phyloP scores from a whole-genome alignment of 1,140 invertebrate species.

The Piezodorus guildinii region DNA sequence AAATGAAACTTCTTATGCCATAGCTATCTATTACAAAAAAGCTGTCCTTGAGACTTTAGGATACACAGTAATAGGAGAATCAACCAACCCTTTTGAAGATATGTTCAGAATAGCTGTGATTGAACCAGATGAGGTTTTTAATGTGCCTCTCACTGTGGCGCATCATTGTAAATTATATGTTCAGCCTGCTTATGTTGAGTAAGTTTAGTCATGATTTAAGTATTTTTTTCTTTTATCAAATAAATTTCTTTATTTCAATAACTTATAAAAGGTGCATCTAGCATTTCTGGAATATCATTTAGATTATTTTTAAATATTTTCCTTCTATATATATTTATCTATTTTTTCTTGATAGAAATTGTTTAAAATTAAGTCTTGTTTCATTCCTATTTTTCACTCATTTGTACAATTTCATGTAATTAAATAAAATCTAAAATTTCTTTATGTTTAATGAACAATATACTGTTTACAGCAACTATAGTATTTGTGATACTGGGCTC shows the following conservation, averaged over 20 bases:
- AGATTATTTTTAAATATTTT: too few relatives aligned
- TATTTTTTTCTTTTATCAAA: slow-evolving; percentile 14
- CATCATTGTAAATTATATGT: slow-evolving; percentile 67
- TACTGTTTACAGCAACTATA: slow-evolving; percentile 27
- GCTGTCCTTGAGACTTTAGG: slow-evolving; percentile 50
- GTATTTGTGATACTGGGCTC: slow-evolving; percentile 53
- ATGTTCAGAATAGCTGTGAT: slow-evolving; percentile 58
- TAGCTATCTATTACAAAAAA: slow-evolving; percentile 62
- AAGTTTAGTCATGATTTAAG: slow-evolving; percentile 32
- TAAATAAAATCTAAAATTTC: too few relatives aligned
- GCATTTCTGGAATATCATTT: too few relatives aligned
- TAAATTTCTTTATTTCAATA: slow-evolving; percentile 6
- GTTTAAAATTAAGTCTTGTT: not conserved
- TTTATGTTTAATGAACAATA: slow-evolving; percentile 5
- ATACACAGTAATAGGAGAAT: slow-evolving; percentile 47
- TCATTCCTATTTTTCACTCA: not conserved
- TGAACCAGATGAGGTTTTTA: slow-evolving; percentile 57
- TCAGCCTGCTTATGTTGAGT: slow-evolving; percentile 60
- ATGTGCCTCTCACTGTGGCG: slow-evolving; percentile 64
- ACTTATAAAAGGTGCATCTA: too few relatives aligned
- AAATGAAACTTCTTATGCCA: slow-evolving; percentile 63
- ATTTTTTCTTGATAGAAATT: not conserved
- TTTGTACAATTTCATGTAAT: too few relatives aligned
- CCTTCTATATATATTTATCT: not conserved
- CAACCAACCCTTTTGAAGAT: slow-evolving; percentile 64